These are phyloP conservation scores for Melanargia galathea DNA, from an alignment of 2,888 invertebrate genomes.

Conservation along the genomic window DNA sequence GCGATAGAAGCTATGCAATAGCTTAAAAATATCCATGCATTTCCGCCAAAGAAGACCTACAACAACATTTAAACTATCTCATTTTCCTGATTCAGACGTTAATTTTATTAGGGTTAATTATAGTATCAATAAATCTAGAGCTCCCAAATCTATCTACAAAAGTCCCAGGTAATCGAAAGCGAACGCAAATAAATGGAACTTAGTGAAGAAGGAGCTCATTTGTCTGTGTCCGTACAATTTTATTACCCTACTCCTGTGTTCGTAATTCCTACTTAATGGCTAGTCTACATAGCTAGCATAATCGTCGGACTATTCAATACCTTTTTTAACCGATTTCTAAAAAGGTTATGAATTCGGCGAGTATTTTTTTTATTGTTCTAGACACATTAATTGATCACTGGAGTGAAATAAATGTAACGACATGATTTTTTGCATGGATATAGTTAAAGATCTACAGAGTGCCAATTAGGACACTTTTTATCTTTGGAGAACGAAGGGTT, in stretches of 20 bases:
- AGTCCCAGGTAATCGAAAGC: slow-evolving; percentile 9
- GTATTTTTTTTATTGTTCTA: too few species aligned
- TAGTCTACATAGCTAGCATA: not conserved
- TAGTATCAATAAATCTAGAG: slow-evolving; percentile 10
- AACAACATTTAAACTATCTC: too few species aligned
- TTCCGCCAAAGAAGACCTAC: too few species aligned
- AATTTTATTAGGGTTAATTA: slow-evolving; percentile 10
- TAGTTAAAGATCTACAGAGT: too few species aligned
- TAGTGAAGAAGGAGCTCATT: slow-evolving; percentile 8
- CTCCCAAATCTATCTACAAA: slow-evolving; percentile 12
- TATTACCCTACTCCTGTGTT: slow-evolving; percentile 8
- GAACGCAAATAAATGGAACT: slow-evolving; percentile 11
- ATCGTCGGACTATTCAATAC: not conserved
- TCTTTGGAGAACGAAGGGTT: too few species aligned
- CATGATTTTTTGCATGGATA: too few species aligned
- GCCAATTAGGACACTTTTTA: too few species aligned
- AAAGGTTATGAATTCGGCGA: not conserved
- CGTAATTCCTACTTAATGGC: not conserved
- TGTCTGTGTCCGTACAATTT: slow-evolving; percentile 2
- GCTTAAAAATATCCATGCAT: too few species aligned
- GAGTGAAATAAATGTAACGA: too few species aligned
- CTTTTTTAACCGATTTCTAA: not conserved
- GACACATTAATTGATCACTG: too few species aligned
- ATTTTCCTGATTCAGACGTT: not conserved
- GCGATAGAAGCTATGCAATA: too few species aligned